Evolutionary conservation across 2,113 vertebrate species (phyloP).

Genomic region (Notiomystis cincta): DNA sequence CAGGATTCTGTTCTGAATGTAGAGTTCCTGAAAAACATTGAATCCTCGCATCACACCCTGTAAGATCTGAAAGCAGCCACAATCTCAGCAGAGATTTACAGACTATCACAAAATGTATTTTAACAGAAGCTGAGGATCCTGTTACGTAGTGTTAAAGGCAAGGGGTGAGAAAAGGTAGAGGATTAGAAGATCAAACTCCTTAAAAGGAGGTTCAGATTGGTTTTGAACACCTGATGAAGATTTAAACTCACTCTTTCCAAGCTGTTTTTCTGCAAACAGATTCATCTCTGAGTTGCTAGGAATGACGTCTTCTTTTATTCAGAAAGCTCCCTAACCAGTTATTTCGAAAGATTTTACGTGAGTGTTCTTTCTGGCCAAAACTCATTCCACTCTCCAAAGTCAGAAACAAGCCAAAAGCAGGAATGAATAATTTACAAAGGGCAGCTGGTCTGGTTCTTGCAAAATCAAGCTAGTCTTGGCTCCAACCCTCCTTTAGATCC

Average conservation of each 20-base stretch:
- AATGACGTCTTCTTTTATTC: not conserved
- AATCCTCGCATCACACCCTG: not conserved
- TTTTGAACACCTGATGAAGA: not conserved
- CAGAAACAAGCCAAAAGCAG: slow-evolving; percentile 30
- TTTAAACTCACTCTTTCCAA: not conserved
- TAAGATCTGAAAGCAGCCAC: slow-evolving; percentile 4
- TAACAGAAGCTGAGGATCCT: not conserved
- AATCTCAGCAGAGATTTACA: slow-evolving; percentile 33
- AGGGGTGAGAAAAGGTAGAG: not conserved
- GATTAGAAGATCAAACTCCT: not conserved
- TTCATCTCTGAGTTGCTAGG: not conserved
- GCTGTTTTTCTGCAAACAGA: not conserved
- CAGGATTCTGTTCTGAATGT: slow-evolving; percentile 12
- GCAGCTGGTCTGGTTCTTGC: not conserved
- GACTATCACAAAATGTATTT: slow-evolving; percentile 23
- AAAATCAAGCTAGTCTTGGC: not conserved
- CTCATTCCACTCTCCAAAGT: not conserved
- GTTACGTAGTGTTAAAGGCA: not conserved
- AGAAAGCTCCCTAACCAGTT: not conserved
- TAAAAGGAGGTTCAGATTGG: not conserved
- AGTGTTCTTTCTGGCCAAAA: not conserved
- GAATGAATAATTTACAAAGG: slow-evolving; percentile 22
- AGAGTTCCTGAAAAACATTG: slow-evolving; percentile 25
- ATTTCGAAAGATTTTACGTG: slow-evolving; percentile 6
- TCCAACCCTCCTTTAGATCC: not conserved